Conservation (phyloP, 2,113 vertebrate genomes). For the Chaetorhynchus papuensis region DNA sequence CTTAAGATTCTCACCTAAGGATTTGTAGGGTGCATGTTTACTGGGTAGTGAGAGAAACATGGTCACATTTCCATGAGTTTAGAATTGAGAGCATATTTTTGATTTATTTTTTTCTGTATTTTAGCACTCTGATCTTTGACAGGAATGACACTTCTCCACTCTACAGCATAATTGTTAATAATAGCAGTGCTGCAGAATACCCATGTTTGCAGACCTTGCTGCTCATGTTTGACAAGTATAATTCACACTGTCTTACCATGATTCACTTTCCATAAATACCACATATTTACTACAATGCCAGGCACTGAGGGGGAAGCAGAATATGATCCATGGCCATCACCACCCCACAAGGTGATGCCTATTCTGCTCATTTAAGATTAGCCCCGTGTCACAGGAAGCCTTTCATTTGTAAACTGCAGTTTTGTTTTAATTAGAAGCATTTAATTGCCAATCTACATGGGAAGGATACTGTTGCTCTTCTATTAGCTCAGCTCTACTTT, state of each 20-base stretch:
- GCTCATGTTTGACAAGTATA: not conserved
- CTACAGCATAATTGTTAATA: not conserved
- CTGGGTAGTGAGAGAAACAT: not conserved
- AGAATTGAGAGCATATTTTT: not conserved
- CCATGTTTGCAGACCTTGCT: not conserved
- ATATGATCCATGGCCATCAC: not conserved
- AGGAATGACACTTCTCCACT: not conserved
- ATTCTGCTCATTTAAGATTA: not conserved
- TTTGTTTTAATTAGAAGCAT: not conserved
- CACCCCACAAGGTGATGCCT: not conserved
- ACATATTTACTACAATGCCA: not conserved
- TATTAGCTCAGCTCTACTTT: not conserved
- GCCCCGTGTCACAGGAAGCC: not conserved
- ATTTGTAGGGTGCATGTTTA: not conserved
- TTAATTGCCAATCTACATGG: not conserved
- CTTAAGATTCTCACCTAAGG: not conserved
- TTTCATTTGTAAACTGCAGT: not conserved
- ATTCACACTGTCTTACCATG: not conserved
- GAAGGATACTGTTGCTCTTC: not conserved
- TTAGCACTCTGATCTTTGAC: not conserved
- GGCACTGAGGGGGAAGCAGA: not conserved
- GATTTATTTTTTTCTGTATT: not conserved
- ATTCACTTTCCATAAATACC: not conserved
- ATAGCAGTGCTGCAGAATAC: not conserved
- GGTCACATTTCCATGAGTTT: not conserved